A percentile compares a stretch with the other conserved stretches of the same genome.
phyloP scores from a whole-genome alignment of 2,888 invertebrate species.

The Hemaris fuciformis region DNA sequence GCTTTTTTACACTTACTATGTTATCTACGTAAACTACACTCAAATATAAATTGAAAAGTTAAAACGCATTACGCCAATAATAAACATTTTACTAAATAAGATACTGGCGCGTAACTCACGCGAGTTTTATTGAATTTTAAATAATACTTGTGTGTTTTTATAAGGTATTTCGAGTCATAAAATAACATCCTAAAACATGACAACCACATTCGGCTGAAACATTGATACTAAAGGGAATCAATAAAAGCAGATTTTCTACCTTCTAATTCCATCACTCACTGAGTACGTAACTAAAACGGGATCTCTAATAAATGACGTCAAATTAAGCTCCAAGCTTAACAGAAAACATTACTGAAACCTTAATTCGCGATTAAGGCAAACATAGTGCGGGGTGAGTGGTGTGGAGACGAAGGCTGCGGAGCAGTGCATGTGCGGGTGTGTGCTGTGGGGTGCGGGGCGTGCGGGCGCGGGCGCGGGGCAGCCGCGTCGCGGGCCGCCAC shows the following conservation, averaged over 20 bases:
- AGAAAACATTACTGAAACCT: constrained; percentile 78
- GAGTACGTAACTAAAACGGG: constrained; percentile 43
- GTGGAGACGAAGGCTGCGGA: constrained; percentile 76
- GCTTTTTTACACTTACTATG: too few species aligned
- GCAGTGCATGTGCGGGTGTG: constrained; percentile 68
- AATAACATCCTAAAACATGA: neutral
- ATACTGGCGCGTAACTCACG: too few species aligned
- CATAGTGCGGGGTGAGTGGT: constrained; percentile 78
- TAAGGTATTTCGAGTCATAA: neutral
- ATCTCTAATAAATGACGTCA: constrained; percentile 71
- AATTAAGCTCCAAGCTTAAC: constrained; percentile 74
- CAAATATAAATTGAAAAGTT: too few species aligned
- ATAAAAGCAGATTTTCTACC: constrained; percentile 33
- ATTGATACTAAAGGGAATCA: neutral
- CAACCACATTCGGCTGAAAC: neutral
- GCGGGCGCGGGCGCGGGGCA: constrained; percentile 48
- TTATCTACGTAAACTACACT: too few species aligned
- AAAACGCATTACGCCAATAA: too few species aligned
- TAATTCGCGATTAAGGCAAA: constrained; percentile 81
- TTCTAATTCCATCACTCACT: constrained; percentile 28
- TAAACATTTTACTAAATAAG: too few species aligned
- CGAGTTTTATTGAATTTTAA: too few species aligned
- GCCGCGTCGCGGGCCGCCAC: constrained; percentile 76
- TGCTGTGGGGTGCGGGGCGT: constrained; percentile 45
- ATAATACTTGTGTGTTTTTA: too few species aligned